Percentiles rank a stretch among this genome's conserved stretches.
Conservation (phyloP, 1,140 invertebrate species). For the Drosophila lacteicornis region DNA sequence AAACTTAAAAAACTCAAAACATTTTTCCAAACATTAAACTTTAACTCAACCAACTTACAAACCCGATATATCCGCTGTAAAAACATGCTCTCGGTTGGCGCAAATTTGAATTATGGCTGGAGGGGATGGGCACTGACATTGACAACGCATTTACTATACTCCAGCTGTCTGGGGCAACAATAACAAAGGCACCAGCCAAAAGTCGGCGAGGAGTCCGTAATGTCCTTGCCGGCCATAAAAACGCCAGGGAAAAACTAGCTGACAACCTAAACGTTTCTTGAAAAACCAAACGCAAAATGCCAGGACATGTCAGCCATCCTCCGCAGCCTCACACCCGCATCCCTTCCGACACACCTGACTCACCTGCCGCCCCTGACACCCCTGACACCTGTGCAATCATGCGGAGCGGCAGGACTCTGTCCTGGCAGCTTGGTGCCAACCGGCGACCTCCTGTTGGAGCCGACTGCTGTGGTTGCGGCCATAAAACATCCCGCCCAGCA, state of each 20-base stretch:
- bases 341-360: not conserved
- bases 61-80: conserved; percentile 9
- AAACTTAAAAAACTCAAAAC: not conserved
- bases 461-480: conserved; percentile 75
- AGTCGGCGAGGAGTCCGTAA: conserved; percentile 45
- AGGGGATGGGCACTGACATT: conserved; percentile 52
- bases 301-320: conserved; percentile 58
- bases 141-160: conserved; percentile 54
- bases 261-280: conserved; percentile 81
- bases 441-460: conserved; percentile 49
- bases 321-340: not conserved
- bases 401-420: conserved; percentile 62
- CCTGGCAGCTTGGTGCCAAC: conserved; percentile 51
- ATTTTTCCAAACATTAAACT: conserved; percentile 15
- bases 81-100: conserved; percentile 19
- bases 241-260: conserved; percentile 65
- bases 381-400: conserved; percentile 74
- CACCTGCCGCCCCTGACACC: not conserved
- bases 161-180: conserved; percentile 52
- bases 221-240: conserved; percentile 46
- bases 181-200: conserved; percentile 48
- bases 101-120: conserved; percentile 67
- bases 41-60: conserved; percentile 22
- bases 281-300: conserved; percentile 78
- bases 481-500: conserved; percentile 64